phyloP scores from a whole-genome alignment of 2,113 vertebrate genomes.

The Lepisosteus osseus region DNA sequence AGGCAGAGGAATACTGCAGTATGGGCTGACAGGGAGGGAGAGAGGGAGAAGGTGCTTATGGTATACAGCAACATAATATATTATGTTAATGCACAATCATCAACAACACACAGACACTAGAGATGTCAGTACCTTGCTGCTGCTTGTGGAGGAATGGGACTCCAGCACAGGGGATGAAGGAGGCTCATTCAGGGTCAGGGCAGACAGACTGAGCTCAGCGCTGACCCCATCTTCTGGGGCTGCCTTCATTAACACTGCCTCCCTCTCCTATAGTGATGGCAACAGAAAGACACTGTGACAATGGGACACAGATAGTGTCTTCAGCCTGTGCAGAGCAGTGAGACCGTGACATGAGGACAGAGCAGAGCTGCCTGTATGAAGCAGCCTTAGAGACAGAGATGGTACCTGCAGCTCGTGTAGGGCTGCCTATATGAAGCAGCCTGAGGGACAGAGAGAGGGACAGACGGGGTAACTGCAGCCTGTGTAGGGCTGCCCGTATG shows the following conservation, averaged over 20 bases:
- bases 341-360: not conserved
- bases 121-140: conserved; percentile 46
- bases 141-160: conserved; percentile 27
- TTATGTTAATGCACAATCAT: too few relatives aligned
- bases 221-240: conserved; percentile 38
- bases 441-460: too few relatives aligned
- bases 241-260: conserved; percentile 61
- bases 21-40: conserved; percentile 54
- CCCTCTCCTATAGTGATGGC: conserved; percentile 69
- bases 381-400: not conserved
- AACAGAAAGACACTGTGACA: not conserved
- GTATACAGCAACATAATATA: too few relatives aligned
- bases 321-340: not conserved
- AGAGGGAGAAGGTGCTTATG: not conserved
- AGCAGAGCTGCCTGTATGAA: too few relatives aligned
- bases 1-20: conserved; percentile 82
- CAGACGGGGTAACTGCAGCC: too few relatives aligned
- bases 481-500: too few relatives aligned
- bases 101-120: too few relatives aligned
- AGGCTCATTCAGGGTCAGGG: conserved; percentile 67
- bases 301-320: not conserved
- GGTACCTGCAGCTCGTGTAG: too few relatives aligned
- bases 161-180: conserved; percentile 53
- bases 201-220: conserved; percentile 56
- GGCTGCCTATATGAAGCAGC: not conserved